These are phyloP conservation scores for Loxodonta africana DNA, from an alignment of 2,113 vertebrate species.

Conservation along the genomic window DNA sequence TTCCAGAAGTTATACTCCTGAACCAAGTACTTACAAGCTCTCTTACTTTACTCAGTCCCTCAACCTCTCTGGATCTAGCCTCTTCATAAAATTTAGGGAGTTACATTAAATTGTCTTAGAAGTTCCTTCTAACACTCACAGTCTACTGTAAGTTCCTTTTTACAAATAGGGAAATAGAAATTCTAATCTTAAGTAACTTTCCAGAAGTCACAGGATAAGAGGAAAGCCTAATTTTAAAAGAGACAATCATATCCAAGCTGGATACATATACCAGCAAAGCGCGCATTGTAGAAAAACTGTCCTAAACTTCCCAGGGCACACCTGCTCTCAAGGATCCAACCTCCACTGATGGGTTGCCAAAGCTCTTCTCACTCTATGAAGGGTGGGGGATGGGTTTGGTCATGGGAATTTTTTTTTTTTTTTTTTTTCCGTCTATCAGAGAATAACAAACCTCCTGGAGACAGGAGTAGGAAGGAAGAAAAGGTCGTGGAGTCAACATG, in stretches of 20 bases:
- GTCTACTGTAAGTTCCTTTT: conserved; percentile 57
- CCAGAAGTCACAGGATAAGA: conserved; percentile 43
- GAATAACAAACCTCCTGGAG: conserved; percentile 1
- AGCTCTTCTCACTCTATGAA: background rate
- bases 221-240: conserved; percentile 29
- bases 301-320: background rate
- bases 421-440: background rate
- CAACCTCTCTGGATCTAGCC: background rate
- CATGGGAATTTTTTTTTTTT: background rate
- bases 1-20: background rate
- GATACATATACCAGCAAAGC: background rate
- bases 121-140: background rate
- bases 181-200: conserved; percentile 42
- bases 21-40: background rate
- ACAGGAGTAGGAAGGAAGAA: conserved; percentile 6
- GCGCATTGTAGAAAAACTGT: background rate
- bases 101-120: conserved; percentile 50
- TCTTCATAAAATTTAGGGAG: conserved; percentile 36
- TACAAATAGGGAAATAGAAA: conserved; percentile 56
- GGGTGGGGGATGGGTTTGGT: background rate
- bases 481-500: background rate
- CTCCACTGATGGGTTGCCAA: background rate
- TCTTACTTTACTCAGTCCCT: conserved; percentile 31
- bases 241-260: background rate
- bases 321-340: background rate